Conservation (phyloP, 2,113 vertebrate genomes). For the Ardeotis arabs region DNA sequence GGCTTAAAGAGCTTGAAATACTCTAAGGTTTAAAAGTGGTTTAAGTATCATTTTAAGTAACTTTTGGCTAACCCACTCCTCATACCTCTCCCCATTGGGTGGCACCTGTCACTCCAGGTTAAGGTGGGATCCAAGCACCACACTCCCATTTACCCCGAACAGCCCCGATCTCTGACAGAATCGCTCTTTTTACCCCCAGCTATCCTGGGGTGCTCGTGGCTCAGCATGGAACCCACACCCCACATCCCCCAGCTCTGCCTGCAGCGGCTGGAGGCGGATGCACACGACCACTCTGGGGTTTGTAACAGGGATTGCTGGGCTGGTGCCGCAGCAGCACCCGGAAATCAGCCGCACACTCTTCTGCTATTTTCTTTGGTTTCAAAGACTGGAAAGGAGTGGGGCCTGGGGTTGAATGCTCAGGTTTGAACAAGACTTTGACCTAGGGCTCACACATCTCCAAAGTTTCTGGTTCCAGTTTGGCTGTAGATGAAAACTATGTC, state of each 20-base stretch:
- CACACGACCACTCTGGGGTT: too few relatives aligned
- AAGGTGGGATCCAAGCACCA: neutral
- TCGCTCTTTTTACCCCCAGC: neutral
- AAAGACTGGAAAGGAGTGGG: neutral
- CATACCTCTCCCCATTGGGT: neutral
- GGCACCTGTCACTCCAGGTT: neutral
- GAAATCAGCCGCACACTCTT: neutral
- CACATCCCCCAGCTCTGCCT: neutral
- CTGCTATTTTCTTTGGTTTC: neutral
- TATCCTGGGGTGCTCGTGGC: neutral
- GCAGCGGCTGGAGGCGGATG: neutral
- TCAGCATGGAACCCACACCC: neutral
- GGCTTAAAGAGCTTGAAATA: conserved; percentile 40
- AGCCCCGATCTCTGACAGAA: neutral
- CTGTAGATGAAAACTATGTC: neutral
- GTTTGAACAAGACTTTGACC: neutral
- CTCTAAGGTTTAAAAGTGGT: conserved; percentile 17
- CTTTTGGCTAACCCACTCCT: neutral
- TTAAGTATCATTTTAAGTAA: neutral
- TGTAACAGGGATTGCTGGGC: neutral
- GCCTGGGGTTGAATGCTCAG: neutral
- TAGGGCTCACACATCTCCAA: neutral
- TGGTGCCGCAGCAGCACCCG: neutral
- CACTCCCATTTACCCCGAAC: neutral
- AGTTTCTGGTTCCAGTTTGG: neutral